Conservation (phyloP, 1,140 invertebrate species). For the Drosophila tropicalis region DNA sequence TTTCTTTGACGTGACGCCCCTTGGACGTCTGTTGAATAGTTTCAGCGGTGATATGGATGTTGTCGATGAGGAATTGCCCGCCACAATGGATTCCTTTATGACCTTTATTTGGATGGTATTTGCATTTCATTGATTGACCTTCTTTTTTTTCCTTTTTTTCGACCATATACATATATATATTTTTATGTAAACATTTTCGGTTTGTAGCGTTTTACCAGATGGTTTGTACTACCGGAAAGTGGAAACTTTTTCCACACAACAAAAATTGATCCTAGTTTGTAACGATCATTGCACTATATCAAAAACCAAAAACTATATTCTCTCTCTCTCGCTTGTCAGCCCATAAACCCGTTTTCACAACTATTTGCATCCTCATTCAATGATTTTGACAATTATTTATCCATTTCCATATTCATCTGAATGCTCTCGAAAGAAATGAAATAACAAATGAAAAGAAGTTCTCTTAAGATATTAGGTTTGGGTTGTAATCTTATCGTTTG, state of each 20-base stretch:
- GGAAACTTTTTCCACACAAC: conserved; percentile 2
- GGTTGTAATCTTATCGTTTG: background rate
- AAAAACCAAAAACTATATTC: background rate
- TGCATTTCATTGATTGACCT: conserved; percentile 36
- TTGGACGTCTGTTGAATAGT: conserved; percentile 92
- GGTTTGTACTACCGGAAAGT: conserved; percentile 58
- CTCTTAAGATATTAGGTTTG: background rate
- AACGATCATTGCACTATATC: conserved; percentile 1
- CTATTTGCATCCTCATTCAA: background rate
- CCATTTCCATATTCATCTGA: background rate
- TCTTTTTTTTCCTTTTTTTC: conserved; percentile 84
- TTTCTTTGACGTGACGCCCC: conserved; percentile 94
- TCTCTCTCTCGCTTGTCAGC: background rate
- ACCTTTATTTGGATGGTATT: conserved; percentile 89
- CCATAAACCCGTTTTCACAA: background rate
- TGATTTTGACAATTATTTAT: background rate
- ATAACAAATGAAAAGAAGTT: too few relatives aligned
- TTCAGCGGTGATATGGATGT: conserved; percentile 94
- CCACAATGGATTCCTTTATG: conserved; percentile 88
- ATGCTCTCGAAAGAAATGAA: background rate
- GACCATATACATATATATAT: conserved; percentile 13
- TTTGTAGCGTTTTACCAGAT: conserved; percentile 61
- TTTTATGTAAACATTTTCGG: conserved; percentile 36
- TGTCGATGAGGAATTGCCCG: conserved; percentile 90
- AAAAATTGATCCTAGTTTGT: background rate